Base-by-base conservation (phyloP, 2,113 vertebrate genomes). In the Nothoprocta perdicaria region DNA sequence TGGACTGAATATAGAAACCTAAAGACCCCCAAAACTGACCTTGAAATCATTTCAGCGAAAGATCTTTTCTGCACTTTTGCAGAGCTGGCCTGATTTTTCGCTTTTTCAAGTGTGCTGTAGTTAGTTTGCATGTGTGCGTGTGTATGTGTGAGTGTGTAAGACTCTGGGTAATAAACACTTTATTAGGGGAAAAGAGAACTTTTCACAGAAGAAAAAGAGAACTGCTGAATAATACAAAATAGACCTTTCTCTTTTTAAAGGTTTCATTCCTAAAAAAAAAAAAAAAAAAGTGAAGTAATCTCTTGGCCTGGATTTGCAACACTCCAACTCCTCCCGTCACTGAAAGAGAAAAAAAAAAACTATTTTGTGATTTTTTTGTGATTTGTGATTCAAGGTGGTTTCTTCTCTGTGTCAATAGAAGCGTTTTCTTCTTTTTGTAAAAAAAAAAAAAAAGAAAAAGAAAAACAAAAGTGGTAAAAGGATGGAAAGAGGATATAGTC, bases 1-100 rank as follows among this genome's bases (percentile, higher is more conserved):
- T 96, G 95, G 95, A 97, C 95, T 97, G 97, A 96, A 96, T 97
- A 96, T 96, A 96, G 96, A 97, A 98, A 97, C 95, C 95, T 95
- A 95, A 88, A 92, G 97, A 97, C 97, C 97, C 97, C 41, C 88
- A 94, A 97, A 97, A 96, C 69, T 97, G 97, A 97, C 96, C 97
- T 97, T 95, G 89, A 96, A 95, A 94, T 92, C 89, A 95, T 97
- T 98, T 98, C 88, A 97, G 92, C 45, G 80, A 95, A 94, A 96
- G 93, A 95, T 93, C 88, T 91, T 97, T 69, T 92, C 91, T 80
- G 57, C 52, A 72, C 50, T 95, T 96, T 89, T 88, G 72, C 85
- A 95, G 93, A 52, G 45, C 84, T 92, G 87, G 92, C 85, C 79
- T 81, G 77, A 86, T 86, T 96, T 96, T 87, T 96, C 76, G 77